Percentiles rank a stretch among this genome's conserved stretches.
Evolutionary conservation across 2,797 vertebrate species (phyloP).

Genomic region (Parambassis ranga): DNA sequence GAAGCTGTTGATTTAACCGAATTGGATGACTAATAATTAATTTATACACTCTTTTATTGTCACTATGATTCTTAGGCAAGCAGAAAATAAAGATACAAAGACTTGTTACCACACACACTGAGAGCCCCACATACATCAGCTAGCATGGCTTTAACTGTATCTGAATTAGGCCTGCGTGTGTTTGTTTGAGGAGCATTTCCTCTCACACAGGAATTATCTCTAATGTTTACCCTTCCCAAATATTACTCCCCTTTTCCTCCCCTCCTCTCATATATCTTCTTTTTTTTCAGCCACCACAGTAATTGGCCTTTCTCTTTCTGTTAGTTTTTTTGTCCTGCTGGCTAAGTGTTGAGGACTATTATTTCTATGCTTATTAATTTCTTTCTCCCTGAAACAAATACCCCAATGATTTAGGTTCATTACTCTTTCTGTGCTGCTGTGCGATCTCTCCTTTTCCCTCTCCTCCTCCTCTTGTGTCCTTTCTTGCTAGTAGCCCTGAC

Average conservation of each 20-base stretch:
- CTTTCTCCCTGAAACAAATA: conserved; percentile 69
- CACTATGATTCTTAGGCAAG: no score
- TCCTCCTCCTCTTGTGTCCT: not conserved
- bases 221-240: conserved; percentile 56
- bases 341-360: conserved; percentile 59
- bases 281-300: conserved; percentile 29
- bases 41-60: no score
- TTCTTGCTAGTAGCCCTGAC: not conserved
- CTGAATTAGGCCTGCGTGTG: conserved; percentile 28
- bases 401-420: conserved; percentile 56
- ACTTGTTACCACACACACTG: not conserved
- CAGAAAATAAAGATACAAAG: not conserved
- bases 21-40: not conserved
- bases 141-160: conserved; percentile 48
- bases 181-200: conserved; percentile 25
- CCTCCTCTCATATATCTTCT: conserved; percentile 14
- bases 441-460: not conserved
- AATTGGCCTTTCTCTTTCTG: conserved; percentile 56
- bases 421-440: conserved; percentile 29
- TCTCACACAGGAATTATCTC: conserved; percentile 27
- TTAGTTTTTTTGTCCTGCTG: conserved; percentile 60
- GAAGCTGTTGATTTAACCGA: not conserved
- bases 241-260: not conserved
- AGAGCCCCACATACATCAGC: conserved; percentile 1
- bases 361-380: conserved; percentile 74